These are phyloP conservation scores for Syritta pipiens DNA, from an alignment of 2,888 invertebrate genomes.

Conservation along the genomic window DNA sequence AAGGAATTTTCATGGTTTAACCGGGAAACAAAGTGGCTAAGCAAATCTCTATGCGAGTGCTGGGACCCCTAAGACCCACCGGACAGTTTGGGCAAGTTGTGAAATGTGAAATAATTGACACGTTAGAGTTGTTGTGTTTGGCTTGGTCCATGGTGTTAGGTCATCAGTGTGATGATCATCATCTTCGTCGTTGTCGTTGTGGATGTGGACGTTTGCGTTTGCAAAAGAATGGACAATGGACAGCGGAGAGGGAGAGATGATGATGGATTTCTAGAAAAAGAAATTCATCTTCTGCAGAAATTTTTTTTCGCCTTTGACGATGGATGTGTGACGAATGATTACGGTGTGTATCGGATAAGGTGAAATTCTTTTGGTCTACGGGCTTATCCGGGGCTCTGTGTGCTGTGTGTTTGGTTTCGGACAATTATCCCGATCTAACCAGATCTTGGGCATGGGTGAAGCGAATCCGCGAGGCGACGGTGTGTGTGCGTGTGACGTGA, in stretches of 20 bases:
- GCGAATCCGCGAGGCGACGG: too few relatives aligned
- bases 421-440: conserved; percentile 56
- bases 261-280: not conserved
- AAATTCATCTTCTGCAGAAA: conserved; percentile 30
- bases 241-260: conserved; percentile 7
- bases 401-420: conserved; percentile 49
- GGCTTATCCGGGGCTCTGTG: not conserved
- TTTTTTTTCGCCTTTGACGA: conserved; percentile 10
- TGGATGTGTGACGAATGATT: conserved; percentile 60
- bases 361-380: conserved; percentile 38
- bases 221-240: too few relatives aligned
- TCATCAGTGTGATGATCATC: conserved; percentile 66
- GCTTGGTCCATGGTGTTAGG: conserved; percentile 48
- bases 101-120: conserved; percentile 67
- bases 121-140: conserved; percentile 52
- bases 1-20: conserved; percentile 69
- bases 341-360: conserved; percentile 48
- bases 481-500: conserved; percentile 20
- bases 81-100: conserved; percentile 44
- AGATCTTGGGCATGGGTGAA: conserved; percentile 33
- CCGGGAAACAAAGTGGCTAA: conserved; percentile 64
- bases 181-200: conserved; percentile 38
- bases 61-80: conserved; percentile 31
- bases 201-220: too few relatives aligned
- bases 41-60: conserved; percentile 13